Percentiles rank a stretch among this genome's conserved stretches.
phyloP scores from a whole-genome alignment of 2,797 vertebrate genomes.

The Scarus forsteni region DNA sequence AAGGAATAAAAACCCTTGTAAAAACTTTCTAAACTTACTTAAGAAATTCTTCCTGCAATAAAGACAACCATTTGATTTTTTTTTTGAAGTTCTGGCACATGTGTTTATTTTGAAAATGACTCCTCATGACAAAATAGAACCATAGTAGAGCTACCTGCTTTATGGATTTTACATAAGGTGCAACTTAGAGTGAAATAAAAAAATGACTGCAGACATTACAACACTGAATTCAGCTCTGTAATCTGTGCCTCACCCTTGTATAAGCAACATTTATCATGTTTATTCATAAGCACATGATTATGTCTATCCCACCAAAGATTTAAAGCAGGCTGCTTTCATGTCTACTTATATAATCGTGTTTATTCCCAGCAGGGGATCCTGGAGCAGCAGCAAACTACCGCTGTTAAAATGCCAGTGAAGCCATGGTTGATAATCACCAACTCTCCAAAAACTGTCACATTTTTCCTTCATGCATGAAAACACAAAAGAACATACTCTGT shows the following conservation, averaged over 20 bases:
- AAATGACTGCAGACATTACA: slow-evolving; percentile 10
- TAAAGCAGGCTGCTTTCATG: slow-evolving; percentile 47
- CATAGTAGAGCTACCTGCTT: too few relatives aligned
- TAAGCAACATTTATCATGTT: slow-evolving; percentile 59
- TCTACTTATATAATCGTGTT: slow-evolving; percentile 56
- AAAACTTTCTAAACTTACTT: slow-evolving; percentile 1
- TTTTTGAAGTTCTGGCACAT: neutral
- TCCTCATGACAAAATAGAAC: too few relatives aligned
- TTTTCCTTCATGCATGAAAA: slow-evolving; percentile 11
- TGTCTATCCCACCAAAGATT: slow-evolving; percentile 47
- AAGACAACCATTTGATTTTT: too few relatives aligned
- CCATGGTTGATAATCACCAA: slow-evolving; percentile 35
- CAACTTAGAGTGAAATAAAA: slow-evolving; percentile 16
- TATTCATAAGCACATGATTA: slow-evolving; percentile 64
- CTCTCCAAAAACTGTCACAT: slow-evolving; percentile 23
- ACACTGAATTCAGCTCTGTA: slow-evolving; percentile 22
- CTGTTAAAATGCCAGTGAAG: slow-evolving; percentile 40
- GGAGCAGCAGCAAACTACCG: slow-evolving; percentile 43
- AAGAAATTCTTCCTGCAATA: neutral
- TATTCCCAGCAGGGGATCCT: slow-evolving; percentile 41
- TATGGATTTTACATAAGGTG: too few relatives aligned
- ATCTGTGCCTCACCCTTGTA: slow-evolving; percentile 37
- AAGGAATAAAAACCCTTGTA: slow-evolving; percentile 2
- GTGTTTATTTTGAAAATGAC: too few relatives aligned
- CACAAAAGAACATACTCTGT: neutral